Base-by-base conservation (phyloP, 2,888 invertebrate genomes). In the Scaptomyza reducta region DNA sequence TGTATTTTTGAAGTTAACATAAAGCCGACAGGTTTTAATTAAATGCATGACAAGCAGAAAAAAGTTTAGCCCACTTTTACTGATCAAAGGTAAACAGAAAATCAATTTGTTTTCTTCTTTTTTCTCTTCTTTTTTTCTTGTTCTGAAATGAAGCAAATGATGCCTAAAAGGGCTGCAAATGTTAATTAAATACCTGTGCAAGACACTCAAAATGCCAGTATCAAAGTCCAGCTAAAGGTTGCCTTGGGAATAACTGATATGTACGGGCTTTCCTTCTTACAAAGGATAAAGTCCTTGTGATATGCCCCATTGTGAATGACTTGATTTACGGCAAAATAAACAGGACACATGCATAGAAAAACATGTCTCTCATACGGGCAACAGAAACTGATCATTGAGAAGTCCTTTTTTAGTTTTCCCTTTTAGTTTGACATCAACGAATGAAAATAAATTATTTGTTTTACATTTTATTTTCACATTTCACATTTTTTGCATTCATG, bases 281-380 rank as follows among this genome's bases (percentile, higher is more conserved):
- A 9, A 14, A 14, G 40, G 27, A 47, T 7, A 33, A 47, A 7
- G 38, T 6, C 46, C 10, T 6, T 60, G 25, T 61, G 31, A 6
- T 18, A 31, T 10, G 53, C n/a, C 27, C 54, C 7, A 31, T 60
- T 61, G 59, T 66, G 62, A 77, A 81, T 75, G 68, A 60, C 70
- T 75, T 80, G 85, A 85, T 85, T 85, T 81, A 81, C 70, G 58
- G 67, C 57, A 58, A 75, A 69, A 77, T 85, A 84, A 78, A 70
- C 66, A 77, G 78, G 54, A 74, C 70, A 61, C 47, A 66, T 61
- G 22, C 35, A 25, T 4, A 9, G 38, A 14, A 38, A 3, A 11
- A 25, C 50, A 35, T 35, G 50, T 63, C 53, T 53, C 31, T 45
- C 38, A 38, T 47, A 38, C 60, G 29, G 31, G 51, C 53, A 53